These are phyloP conservation scores for Heliocidaris tuberculata DNA, from an alignment of 35 echinoderm and acorn worm genomes.

Conservation along the genomic window DNA sequence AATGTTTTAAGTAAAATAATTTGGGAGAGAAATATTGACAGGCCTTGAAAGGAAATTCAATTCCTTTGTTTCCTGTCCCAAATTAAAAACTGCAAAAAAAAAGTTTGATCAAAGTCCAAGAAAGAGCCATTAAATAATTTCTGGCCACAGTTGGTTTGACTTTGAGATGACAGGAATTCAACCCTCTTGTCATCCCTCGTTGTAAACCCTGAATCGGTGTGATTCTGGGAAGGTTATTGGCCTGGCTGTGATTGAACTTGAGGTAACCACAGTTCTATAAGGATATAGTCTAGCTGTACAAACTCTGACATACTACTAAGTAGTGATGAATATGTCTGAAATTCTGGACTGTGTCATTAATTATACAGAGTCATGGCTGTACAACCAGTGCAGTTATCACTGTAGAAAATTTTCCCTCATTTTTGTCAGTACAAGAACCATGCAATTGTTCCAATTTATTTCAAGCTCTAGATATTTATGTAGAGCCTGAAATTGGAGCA, in stretches of 20 bases:
- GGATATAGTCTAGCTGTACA: background rate
- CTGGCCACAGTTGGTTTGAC: background rate
- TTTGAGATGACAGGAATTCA: background rate
- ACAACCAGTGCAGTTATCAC: too few relatives aligned
- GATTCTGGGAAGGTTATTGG: background rate
- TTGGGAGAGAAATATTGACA: background rate
- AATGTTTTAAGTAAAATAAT: background rate
- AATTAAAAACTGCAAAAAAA: background rate
- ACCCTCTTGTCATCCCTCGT: background rate
- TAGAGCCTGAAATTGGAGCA: too few relatives aligned
- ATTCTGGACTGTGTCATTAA: too few relatives aligned
- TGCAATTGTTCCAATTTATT: too few relatives aligned
- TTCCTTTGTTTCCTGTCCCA: background rate
- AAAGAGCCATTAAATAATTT: slow-evolving; percentile 13
- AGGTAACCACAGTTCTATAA: background rate
- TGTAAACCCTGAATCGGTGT: background rate
- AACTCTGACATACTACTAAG: background rate
- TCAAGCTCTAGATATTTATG: too few relatives aligned
- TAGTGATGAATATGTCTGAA: background rate
- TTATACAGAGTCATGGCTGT: too few relatives aligned
- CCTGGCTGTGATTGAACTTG: background rate
- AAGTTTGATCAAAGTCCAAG: background rate
- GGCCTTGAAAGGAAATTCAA: background rate
- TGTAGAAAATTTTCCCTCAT: too few relatives aligned
- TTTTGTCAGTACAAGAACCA: too few relatives aligned